Base-by-base conservation (phyloP, 2,797 vertebrate species). In the Channallabes apus region DNA sequence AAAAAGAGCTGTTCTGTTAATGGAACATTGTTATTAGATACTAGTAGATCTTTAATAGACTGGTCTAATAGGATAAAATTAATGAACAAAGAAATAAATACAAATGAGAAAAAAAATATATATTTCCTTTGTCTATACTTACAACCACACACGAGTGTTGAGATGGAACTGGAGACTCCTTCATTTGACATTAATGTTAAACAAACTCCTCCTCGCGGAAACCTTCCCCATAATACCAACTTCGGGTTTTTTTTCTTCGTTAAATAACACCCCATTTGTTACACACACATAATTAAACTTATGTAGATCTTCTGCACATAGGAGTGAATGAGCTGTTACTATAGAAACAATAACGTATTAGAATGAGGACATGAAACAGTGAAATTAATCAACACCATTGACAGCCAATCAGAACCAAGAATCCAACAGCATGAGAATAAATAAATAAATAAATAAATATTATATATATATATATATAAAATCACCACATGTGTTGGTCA, bases 81-180 rank as follows among this genome's bases (percentile, higher is more conserved):
- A 58, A 58, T 58, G 3, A n/a, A 27, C 0, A 15, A 72, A 6
- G 0, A 75, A 54, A 4, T 9, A 51, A 76, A 18, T 6, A 56
- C 1, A 7, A 27, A 76, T 46, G 9, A 46, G 46, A 46, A 46
- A 11, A 11, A 46, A 46, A 2, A 2, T 11, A 38, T 5, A 7
- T 5, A 3, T 12, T 56, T 18, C 22, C 51, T 54, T 56, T 9
- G n/a, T 3, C 24, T 51, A 3, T 9, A 18, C 51, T 32, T 20
- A 15, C 71, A 73, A 6, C 11, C 22, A 3, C 20, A 54, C 41
- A 72, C 4, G 51, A 14, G 0, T 51, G 51, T 6, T 17, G 22
- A 51, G 71, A 71, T 72, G 68, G 41, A 46, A 46, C 38, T 72
- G 69, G 38, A 72, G 22, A n/a, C 69, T 46, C 69, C 69, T 72